Base-by-base conservation (phyloP, 2,888 invertebrate species). In the Acanthosepion esculentum region DNA sequence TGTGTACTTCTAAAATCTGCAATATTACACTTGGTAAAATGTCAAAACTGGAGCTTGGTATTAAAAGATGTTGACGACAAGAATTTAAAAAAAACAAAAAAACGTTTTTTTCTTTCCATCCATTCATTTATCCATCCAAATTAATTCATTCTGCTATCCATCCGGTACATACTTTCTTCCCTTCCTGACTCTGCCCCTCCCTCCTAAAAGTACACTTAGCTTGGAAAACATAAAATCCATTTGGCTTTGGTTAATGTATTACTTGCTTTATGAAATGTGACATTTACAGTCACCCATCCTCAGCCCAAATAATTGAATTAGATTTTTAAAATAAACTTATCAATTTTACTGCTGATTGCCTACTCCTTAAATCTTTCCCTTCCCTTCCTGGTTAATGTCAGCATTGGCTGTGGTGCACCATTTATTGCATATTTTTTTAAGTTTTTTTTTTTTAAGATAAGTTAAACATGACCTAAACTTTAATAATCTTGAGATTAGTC, bases 91-190 rank as follows among this genome's bases (percentile, higher is more conserved):
- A n/a, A n/a, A 78, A n/a, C n/a, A 7, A n/a, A n/a, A n/a, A 78
- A 15, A n/a, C n/a, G n/a, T 78, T 64, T 26, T 64, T 26, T 33
- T 78, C n/a, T 78, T 33, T 78, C 78, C 78, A 78, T 78, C 78
- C 78, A 78, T n/a, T 78, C 78, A 78, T 78, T 78, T 78, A 78
- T 78, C 78, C 78, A 78, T 78, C 78, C 78, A 78, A 78, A 78
- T 78, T 78, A 33, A 78, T 78, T 78, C 78, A 78, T 78, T 78
- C 33, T 33, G 33, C n/a, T 33, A 78, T 78, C 78, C 78, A 78
- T 78, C 33, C 15, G 12, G n/a, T n/a, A 78, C 12, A 1, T 78
- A n/a, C 78, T 15, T 78, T 78, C n/a, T n/a, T 23, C 10, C 33
- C 78, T 33, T 10, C 18, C 15, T 15, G 33, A 78, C 33, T 78